phyloP scores from a whole-genome alignment of 2,797 vertebrate species.

The Anabacerthia variegaticeps region DNA sequence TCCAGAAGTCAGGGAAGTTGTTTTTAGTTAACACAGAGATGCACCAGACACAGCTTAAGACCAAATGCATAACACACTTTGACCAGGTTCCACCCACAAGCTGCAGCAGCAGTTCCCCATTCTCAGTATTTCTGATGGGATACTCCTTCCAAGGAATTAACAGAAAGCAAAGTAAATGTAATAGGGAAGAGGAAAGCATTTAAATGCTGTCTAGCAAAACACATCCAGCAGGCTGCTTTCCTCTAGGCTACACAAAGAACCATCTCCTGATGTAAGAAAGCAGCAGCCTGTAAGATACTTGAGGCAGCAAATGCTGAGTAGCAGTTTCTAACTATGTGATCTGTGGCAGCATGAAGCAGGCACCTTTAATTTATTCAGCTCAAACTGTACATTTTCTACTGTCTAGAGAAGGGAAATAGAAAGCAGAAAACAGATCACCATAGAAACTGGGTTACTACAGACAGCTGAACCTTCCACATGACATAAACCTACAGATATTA shows the following conservation, averaged over 20 bases:
- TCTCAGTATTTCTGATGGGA: background rate
- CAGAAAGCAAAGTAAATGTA: background rate
- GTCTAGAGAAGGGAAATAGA: background rate
- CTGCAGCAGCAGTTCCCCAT: background rate
- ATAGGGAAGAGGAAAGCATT: background rate
- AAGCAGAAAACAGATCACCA: conserved; percentile 59
- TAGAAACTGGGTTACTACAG: conserved; percentile 54
- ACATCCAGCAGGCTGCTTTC: background rate
- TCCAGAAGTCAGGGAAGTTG: background rate
- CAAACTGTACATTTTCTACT: background rate
- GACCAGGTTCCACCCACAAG: background rate
- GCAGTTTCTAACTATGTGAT: background rate
- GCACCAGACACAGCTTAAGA: background rate
- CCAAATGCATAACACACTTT: fast-evolving
- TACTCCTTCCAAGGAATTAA: background rate
- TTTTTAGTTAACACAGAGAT: background rate
- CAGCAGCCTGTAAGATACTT: background rate
- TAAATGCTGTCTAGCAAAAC: background rate
- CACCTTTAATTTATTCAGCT: conserved; percentile 13
- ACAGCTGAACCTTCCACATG: conserved; percentile 3
- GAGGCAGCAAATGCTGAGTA: background rate
- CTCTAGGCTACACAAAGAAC: background rate
- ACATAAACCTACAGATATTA: conserved; percentile 1
- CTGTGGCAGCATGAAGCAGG: background rate
- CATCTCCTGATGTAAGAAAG: background rate